These are phyloP conservation scores for Acholoe squamosa DNA, from an alignment of 2,888 invertebrate genomes.

Conservation along the genomic window DNA sequence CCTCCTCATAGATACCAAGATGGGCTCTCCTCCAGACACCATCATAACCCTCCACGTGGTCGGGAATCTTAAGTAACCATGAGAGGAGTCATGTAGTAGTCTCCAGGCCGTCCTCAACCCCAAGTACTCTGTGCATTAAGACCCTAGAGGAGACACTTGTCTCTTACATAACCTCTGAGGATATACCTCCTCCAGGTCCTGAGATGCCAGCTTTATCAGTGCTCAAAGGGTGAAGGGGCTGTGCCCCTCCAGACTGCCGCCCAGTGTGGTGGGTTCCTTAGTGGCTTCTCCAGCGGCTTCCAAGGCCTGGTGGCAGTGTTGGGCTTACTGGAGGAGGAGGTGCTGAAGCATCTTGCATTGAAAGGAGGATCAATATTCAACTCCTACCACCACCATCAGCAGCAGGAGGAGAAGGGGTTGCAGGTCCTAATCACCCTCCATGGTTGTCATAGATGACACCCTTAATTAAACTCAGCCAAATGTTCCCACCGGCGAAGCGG, in stretches of 20 bases:
- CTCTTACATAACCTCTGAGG: slow-evolving; percentile 26
- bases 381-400: not conserved
- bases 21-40: no score
- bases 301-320: not conserved
- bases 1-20: no score
- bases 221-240: slow-evolving; percentile 17
- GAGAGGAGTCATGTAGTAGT: not conserved
- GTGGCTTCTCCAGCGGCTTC: slow-evolving; percentile 10
- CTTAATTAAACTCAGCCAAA: not conserved
- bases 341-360: not conserved
- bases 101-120: slow-evolving; percentile 17
- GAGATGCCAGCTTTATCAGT: slow-evolving; percentile 27
- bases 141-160: not conserved
- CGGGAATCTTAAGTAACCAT: no score
- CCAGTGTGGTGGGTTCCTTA: not conserved
- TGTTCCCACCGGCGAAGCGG: not conserved
- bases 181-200: slow-evolving; percentile 11
- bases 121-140: not conserved
- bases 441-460: slow-evolving; percentile 9
- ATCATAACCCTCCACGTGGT: no score
- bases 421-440: slow-evolving; percentile 15
- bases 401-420: not conserved
- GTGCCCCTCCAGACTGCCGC: not conserved
- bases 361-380: slow-evolving; percentile 11
- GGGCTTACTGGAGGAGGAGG: not conserved